phyloP scores from a whole-genome alignment of 2,888 invertebrate genomes.

The Apamea epomidion region DNA sequence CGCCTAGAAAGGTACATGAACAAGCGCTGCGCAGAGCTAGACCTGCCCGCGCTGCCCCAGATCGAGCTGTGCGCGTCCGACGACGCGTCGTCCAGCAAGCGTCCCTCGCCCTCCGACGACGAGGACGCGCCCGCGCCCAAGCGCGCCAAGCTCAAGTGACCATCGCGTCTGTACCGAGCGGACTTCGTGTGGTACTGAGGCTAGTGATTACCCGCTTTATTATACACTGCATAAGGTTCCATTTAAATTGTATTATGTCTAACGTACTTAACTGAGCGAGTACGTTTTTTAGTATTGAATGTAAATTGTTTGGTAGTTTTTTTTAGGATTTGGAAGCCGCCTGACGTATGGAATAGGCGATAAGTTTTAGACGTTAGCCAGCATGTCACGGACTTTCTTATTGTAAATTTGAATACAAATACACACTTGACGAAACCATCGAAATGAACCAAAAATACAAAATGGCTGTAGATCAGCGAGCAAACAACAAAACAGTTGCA shows the following conservation, averaged over 20 bases:
- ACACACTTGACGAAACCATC: constrained; percentile 51
- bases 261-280: constrained; percentile 33
- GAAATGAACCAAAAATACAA: constrained; percentile 49
- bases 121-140: constrained; percentile 73
- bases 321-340: constrained; percentile 24
- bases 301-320: constrained; percentile 38
- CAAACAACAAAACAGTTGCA: background rate
- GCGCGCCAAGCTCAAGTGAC: constrained; percentile 81
- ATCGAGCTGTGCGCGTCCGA: constrained; percentile 75
- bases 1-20: constrained; percentile 93
- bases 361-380: constrained; percentile 23
- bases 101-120: constrained; percentile 61
- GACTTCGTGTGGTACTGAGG: constrained; percentile 80
- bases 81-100: constrained; percentile 54
- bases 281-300: constrained; percentile 48
- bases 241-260: constrained; percentile 40
- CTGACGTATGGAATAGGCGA: constrained; percentile 24
- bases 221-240: constrained; percentile 35
- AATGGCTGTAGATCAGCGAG: constrained; percentile 23
- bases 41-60: constrained; percentile 88
- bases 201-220: constrained; percentile 41
- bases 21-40: constrained; percentile 93
- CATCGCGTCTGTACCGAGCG: constrained; percentile 64
- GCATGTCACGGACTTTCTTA: constrained; percentile 21
- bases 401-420: constrained; percentile 31